phyloP scores from a whole-genome alignment of 2,797 vertebrate species.

The Acipenser oxyrinchus region DNA sequence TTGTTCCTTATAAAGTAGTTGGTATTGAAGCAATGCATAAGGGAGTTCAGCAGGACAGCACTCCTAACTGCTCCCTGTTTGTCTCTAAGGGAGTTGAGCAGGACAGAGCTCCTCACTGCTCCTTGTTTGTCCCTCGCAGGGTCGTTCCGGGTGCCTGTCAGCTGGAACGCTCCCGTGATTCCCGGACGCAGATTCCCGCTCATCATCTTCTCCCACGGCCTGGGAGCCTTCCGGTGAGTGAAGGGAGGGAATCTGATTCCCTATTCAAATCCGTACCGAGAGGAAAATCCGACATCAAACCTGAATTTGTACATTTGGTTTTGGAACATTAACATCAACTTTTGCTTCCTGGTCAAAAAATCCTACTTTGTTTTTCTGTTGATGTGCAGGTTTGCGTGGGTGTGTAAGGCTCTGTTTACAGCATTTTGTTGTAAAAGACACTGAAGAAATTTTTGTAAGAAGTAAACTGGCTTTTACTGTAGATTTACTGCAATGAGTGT shows the following conservation, averaged over 20 bases:
- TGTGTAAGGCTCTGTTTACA: too few species aligned
- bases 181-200: constrained; percentile 44
- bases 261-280: not conserved
- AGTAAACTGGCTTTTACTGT: too few species aligned
- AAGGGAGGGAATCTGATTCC: not conserved
- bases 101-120: too few species aligned
- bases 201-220: constrained; percentile 61
- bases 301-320: not conserved
- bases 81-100: too few species aligned
- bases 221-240: constrained; percentile 56
- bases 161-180: constrained; percentile 51
- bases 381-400: not conserved
- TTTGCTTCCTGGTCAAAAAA: constrained; percentile 3
- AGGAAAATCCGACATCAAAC: not conserved
- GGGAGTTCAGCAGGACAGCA: too few species aligned
- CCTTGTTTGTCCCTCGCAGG: constrained; percentile 26
- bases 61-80: too few species aligned
- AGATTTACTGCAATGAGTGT: too few species aligned
- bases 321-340: not conserved
- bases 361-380: not conserved
- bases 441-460: too few species aligned
- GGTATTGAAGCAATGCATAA: too few species aligned
- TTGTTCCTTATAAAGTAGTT: too few species aligned
- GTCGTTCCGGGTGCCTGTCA: constrained; percentile 43
- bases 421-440: too few species aligned